These are phyloP conservation scores for Pachyrhynchus sulphureomaculatus DNA, from an alignment of 1,140 invertebrate species.

Conservation along the genomic window DNA sequence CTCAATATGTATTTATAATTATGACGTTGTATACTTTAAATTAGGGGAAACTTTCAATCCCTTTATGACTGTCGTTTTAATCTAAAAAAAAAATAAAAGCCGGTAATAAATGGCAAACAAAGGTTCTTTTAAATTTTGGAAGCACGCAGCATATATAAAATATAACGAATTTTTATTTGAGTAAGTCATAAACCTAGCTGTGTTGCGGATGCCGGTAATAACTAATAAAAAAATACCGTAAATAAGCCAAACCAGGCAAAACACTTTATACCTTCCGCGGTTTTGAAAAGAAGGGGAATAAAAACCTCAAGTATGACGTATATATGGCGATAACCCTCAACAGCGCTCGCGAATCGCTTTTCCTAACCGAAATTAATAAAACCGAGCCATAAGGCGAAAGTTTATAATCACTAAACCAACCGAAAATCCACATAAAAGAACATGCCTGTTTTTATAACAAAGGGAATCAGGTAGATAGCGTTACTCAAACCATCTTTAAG, in stretches of 20 bases:
- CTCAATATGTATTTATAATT: too few species aligned
- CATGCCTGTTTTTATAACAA: conserved; percentile 37
- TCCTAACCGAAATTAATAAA: conserved; percentile 37
- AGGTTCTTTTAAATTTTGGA: too few species aligned
- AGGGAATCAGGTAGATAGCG: conserved; percentile 38
- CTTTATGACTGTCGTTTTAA: too few species aligned
- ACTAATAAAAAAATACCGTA: conserved; percentile 32
- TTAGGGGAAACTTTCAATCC: too few species aligned
- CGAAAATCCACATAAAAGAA: conserved; percentile 35
- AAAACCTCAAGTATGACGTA: conserved; percentile 33
- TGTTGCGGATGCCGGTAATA: conserved; percentile 20
- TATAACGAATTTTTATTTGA: too few species aligned
- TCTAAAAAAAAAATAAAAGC: too few species aligned
- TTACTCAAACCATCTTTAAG: conserved; percentile 14
- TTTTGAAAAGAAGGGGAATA: conserved; percentile 18
- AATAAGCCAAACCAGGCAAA: conserved; percentile 22
- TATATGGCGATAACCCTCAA: conserved; percentile 31
- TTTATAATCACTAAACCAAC: conserved; percentile 40
- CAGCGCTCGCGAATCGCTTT: conserved; percentile 16
- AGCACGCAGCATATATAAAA: too few species aligned
- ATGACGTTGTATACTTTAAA: too few species aligned
- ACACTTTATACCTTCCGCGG: conserved; percentile 25
- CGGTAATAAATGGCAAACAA: too few species aligned
- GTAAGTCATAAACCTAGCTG: too few species aligned
- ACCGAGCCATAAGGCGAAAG: conserved; percentile 33